A percentile compares a stretch with the other conserved stretches of the same genome.
Evolutionary conservation across 1,140 invertebrate species (phyloP).

Genomic region (Telenomus remus): DNA sequence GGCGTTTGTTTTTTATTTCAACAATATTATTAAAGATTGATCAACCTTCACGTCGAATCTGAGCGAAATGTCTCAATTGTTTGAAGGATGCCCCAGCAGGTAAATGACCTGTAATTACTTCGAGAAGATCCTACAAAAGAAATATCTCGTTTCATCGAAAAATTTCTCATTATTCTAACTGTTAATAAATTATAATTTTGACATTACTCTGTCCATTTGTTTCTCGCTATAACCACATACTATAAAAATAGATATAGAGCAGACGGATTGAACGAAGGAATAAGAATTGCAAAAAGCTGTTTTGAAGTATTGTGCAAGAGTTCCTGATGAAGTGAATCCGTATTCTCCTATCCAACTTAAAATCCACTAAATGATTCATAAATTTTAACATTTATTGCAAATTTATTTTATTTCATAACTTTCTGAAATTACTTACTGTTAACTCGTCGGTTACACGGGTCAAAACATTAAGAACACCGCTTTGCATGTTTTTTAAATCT

Average conservation of each 20-base stretch:
- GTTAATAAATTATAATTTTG: not conserved
- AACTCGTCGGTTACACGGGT: constrained; percentile 23
- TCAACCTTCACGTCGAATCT: constrained; percentile 7
- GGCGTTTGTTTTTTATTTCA: no score
- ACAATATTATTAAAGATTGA: no score
- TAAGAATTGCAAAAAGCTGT: constrained; percentile 3
- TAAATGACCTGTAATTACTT: constrained; percentile 19
- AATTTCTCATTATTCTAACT: not conserved
- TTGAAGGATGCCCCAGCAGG: constrained; percentile 31
- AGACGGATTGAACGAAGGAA: constrained; percentile 13
- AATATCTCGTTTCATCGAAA: no score
- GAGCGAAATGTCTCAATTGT: constrained; percentile 29
- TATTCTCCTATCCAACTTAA: constrained; percentile 22
- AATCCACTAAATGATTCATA: constrained; percentile 19
- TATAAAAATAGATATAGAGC: constrained; percentile 10
- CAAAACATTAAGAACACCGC: constrained; percentile 68
- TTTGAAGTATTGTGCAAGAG: constrained; percentile 13
- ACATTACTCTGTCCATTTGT: constrained; percentile 22
- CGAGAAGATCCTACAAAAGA: constrained; percentile 13
- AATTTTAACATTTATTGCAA: no score
- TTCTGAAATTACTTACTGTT: constrained; percentile 18
- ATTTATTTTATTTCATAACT: no score
- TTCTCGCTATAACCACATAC: constrained; percentile 22
- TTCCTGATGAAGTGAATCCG: constrained; percentile 15
- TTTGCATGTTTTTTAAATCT: constrained; percentile 69